Evolutionary conservation across 2,113 vertebrate genomes (phyloP).

Genomic region (Dipodomys ordii): DNA sequence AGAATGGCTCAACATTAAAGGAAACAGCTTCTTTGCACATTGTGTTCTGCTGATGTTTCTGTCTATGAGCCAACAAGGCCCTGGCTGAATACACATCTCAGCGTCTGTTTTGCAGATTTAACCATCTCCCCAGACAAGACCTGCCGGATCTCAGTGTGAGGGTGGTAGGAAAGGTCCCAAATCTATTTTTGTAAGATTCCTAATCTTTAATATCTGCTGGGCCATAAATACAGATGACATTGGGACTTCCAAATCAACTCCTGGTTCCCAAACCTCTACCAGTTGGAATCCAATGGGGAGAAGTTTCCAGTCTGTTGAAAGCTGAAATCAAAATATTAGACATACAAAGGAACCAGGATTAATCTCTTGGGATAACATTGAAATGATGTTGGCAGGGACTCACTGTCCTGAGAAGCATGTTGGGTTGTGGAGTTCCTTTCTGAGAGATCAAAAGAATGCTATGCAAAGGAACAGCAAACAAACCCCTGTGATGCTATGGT

Average conservation of each 20-base stretch:
- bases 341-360: not conserved
- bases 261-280: not conserved
- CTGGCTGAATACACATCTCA: not conserved
- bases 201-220: not conserved
- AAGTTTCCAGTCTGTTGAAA: not conserved
- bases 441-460: not conserved
- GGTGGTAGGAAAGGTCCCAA: not conserved
- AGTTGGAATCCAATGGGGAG: not conserved
- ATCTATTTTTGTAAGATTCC: not conserved
- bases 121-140: not conserved
- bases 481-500: not conserved
- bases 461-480: not conserved
- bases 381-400: not conserved
- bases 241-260: not conserved
- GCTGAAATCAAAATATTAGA: not conserved
- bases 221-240: not conserved
- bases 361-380: not conserved
- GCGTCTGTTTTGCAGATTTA: not conserved
- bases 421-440: not conserved
- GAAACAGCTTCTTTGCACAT: not conserved
- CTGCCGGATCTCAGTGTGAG: not conserved
- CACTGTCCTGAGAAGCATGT: not conserved
- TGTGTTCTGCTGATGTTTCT: not conserved
- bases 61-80: not conserved
- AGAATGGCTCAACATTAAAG: not conserved